phyloP scores from a whole-genome alignment of 2,113 vertebrate genomes.

The Limanda limanda region DNA sequence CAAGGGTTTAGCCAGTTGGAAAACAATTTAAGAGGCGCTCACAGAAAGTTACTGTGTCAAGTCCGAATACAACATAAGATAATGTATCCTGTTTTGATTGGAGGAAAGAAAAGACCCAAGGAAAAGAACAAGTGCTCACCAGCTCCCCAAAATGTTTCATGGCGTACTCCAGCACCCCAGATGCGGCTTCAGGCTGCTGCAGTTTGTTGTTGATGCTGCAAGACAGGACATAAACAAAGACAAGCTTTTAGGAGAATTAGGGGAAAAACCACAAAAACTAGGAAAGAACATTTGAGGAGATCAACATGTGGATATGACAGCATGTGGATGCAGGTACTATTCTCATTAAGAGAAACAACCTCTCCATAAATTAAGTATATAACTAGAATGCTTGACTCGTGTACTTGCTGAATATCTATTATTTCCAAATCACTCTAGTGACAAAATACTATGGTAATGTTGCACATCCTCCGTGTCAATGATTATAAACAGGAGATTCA shows the following conservation, averaged over 20 bases:
- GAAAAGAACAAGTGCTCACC: conserved; percentile 83
- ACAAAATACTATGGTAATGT: neutral
- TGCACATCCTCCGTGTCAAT: neutral
- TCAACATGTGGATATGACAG: neutral
- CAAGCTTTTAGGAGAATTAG: neutral
- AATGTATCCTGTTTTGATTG: neutral
- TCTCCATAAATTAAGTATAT: neutral
- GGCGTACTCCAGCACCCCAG: conserved; percentile 96
- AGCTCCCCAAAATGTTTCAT: conserved; percentile 99
- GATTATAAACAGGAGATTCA: neutral
- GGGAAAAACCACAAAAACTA: neutral
- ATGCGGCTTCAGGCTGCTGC: conserved; percentile 97
- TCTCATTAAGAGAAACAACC: neutral
- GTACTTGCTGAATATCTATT: neutral
- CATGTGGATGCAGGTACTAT: neutral
- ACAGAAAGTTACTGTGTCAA: neutral
- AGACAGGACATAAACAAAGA: conserved; percentile 53
- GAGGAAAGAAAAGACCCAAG: neutral
- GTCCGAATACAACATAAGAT: neutral
- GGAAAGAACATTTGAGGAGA: neutral
- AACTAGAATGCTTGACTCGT: neutral
- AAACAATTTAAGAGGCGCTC: neutral
- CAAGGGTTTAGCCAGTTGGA: neutral
- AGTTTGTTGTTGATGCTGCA: conserved; percentile 98
- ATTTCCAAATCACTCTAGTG: neutral